Evolutionary conservation across 2,888 invertebrate genomes (phyloP), one percentile per base, ranked within the genome.

Genomic region (Drosophila robusta): DNA sequence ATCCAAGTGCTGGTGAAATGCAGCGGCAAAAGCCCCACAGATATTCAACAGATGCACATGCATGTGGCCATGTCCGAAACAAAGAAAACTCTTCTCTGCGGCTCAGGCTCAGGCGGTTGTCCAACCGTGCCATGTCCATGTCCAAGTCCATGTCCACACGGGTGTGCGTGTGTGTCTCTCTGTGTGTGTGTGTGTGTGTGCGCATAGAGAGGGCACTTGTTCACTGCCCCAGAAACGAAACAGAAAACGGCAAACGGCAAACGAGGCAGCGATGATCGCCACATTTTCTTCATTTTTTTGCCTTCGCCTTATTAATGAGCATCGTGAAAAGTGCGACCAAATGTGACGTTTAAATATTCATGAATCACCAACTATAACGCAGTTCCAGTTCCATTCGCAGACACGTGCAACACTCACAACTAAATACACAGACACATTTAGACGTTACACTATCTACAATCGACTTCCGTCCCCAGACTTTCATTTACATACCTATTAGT

Each of bases 291-390:
- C 74, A 86, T 81, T 85, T 80, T 58, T 58, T 55, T 64, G 71
- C 55, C 70, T 72, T 68, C 46, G 66, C 57, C 75, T 90, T 90
- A 90, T 90, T 90, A 90, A 90, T 91, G 90, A 90, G 87, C 86
- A 85, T 87, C 83, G 86, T 86, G 81, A 85, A 87, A 90, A 90
- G 90, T 90, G 90, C 90, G 90, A 89, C 90, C 89, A 90, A 90
- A 90, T 91, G 91, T 91, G 90, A 91, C 91, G 91, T 88, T 90
- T 91, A 90, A 91, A 91, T 91, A 91, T 91, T 91, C 91, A 91
- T 91, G 91, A 91, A 88, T 87, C 87, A 88, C 80, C 80, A 78
- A 88, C 86, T 85, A 83, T 85, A 83, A 85, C 83, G 83, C 86
- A 80, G 77, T 70, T 80, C 49, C 82, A 80, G 80, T 78, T 68